Base-by-base conservation (phyloP, 1,140 invertebrate species). In the Rhopalosiphum maidis region DNA sequence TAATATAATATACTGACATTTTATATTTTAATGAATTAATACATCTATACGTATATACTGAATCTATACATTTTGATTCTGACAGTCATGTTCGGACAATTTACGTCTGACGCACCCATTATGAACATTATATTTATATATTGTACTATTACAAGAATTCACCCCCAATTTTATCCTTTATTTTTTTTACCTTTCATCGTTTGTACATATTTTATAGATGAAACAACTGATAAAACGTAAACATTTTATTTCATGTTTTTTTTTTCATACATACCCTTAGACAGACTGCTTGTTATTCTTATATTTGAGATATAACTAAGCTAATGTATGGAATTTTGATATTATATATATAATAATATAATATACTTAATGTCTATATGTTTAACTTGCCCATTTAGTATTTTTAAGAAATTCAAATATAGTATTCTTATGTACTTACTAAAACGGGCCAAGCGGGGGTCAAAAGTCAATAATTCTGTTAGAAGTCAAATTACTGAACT, bases 31-130 rank as follows among this genome's bases (percentile, higher is more conserved):
- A 90, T 21, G 55, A 90, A 90, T 90, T 90, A 90, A 23, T 68
- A 68, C 89, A 68, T 90, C 5, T 90, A 55, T 54, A 68, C 60
- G 15, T 51, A 51, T 51, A 51, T 51, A 51, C 15, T 18, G 48
- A 18, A 51, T 51, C 5, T 41, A 30, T 89, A 43, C 55, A 22
- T 90, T 90, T 15, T 30, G 89, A 90, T 90, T 90, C 23, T 90
- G 89, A 90, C 89, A 90, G 89, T 90, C 89, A 90, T 68, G 89
- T 68, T 90, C 37, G 55, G 55, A 90, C 89, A 68, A 90, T 90
- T 90, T 90, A 90, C 89, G 89, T 90, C 89, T 48, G 88, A 60
- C 88, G 54, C 88, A 90, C 88, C 89, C 89, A 43, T 30, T 25
- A 68, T 48, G 25, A 90, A 90, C 89, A 90, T 90, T 51, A 51